Conservation (phyloP, 2,797 vertebrate genomes). For the Sparidentex hasta region DNA sequence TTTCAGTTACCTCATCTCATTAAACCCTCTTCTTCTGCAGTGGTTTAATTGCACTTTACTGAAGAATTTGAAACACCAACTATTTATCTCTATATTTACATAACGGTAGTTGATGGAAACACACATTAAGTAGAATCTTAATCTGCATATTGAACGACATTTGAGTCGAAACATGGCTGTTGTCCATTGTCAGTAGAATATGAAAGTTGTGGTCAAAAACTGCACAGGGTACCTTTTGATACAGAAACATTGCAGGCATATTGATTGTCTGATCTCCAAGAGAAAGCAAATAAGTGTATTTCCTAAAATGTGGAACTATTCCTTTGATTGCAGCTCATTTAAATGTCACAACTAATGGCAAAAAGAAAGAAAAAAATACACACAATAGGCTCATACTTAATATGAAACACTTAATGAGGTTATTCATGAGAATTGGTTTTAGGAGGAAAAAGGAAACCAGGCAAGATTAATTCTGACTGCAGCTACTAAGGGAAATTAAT, state of each 20-base stretch:
- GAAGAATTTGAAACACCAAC: background rate
- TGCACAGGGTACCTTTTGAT: conserved; percentile 12
- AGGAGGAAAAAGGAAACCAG: conserved; percentile 2
- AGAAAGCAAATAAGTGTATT: conserved; percentile 12
- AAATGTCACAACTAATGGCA: background rate
- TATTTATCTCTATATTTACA: background rate
- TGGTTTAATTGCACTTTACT: background rate
- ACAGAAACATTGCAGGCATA: background rate
- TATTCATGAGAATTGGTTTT: background rate
- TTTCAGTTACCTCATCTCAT: background rate
- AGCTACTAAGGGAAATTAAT: background rate
- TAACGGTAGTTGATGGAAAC: conserved; percentile 3
- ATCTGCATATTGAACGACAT: background rate
- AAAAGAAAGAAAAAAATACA: background rate
- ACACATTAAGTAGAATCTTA: background rate
- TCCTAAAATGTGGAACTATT: conserved; percentile 24
- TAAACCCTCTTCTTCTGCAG: background rate
- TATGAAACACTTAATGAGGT: conserved; percentile 1
- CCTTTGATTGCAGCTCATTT: conserved; percentile 28
- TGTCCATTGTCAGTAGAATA: background rate
- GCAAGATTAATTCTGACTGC: conserved; percentile 8
- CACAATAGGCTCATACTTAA: conserved; percentile 7
- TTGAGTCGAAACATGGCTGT: background rate
- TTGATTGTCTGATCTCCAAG: background rate
- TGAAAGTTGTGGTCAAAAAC: background rate